These are phyloP conservation scores for Trachelus stipa DNA, from an alignment of 2,888 invertebrate species.

Conservation along the genomic window DNA sequence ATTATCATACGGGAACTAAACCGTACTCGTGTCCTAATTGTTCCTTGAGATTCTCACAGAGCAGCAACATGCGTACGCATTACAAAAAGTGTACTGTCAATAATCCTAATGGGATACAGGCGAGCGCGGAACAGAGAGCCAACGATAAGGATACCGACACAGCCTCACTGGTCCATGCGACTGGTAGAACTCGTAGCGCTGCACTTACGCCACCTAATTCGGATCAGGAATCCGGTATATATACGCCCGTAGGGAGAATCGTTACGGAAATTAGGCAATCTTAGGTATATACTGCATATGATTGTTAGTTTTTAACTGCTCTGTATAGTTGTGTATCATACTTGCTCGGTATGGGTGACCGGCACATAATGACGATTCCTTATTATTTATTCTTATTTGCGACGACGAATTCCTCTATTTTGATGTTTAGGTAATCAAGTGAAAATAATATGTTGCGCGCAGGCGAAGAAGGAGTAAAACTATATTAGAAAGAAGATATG, in stretches of 20 bases:
- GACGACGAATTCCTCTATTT: neutral
- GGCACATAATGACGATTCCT: neutral
- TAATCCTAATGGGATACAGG: slow-evolving; percentile 24
- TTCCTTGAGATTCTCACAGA: slow-evolving; percentile 83
- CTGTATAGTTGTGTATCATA: neutral
- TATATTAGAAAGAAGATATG: neutral
- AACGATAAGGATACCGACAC: neutral
- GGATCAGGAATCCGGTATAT: slow-evolving; percentile 52
- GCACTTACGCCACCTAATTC: slow-evolving; percentile 56
- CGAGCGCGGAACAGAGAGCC: neutral
- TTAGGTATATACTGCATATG: neutral
- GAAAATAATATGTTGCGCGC: neutral
- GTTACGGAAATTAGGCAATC: neutral
- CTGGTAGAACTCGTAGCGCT: slow-evolving; percentile 26
- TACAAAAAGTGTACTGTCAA: slow-evolving; percentile 76
- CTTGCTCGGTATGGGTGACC: neutral
- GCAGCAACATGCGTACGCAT: slow-evolving; percentile 89
- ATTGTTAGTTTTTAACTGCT: neutral
- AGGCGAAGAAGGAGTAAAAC: neutral
- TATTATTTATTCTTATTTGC: neutral
- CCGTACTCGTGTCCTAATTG: slow-evolving; percentile 82
- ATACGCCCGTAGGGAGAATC: slow-evolving; percentile 34
- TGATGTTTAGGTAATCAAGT: neutral
- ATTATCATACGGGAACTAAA: slow-evolving; percentile 86
- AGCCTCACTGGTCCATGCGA: neutral